Base-by-base conservation (phyloP, 2,888 invertebrate species). In the Drosophila emarginata region DNA sequence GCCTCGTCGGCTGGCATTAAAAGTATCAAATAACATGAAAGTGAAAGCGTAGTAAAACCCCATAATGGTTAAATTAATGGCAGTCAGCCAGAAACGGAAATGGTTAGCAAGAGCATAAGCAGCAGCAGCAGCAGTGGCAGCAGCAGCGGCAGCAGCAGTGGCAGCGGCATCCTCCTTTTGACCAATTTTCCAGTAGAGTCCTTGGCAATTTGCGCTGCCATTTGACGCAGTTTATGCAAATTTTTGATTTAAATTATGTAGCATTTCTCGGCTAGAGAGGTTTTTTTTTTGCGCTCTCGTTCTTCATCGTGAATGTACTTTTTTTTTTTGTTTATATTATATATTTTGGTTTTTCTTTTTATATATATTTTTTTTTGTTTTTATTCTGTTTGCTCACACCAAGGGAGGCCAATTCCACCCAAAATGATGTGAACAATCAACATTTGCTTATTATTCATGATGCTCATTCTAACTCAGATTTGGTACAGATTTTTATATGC, bases 11-110 rank as follows among this genome's bases (percentile, higher is more conserved):
- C 50, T 61, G 45, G 65, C 65, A 57, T 73, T 61, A 72, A 74
- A 79, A 74, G 80, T 88, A 86, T 84, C 87, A 77, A 86, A 88
- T 84, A 80, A 79, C 84, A 79, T 69, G 84, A 77, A 85, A 82
- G 79, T 66, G 71, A 85, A 82, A 80, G 67, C 78, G 79, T 77
- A 72, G 68, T 78, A 75, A 86, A 80, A 72, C 65, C 78, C 76
- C 73, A 78, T 86, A 78, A 86, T 75, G 77, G 78, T 67, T 77
- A 75, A 82, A 80, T 86, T 87, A 87, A 87, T 87, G 88, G 77
- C 72, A 71, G 69, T 63, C 71, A 70, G 66, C 14, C 65, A 59
- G 62, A 69, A 61, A 21, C 45, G 52, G 40, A 37, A 62, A 23
- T 11, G 15, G 18, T 11, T 14, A 21, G 37, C 45, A 45, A 32